Evolutionary conservation across 1,140 invertebrate genomes (phyloP).

Genomic region (Atta colombica): DNA sequence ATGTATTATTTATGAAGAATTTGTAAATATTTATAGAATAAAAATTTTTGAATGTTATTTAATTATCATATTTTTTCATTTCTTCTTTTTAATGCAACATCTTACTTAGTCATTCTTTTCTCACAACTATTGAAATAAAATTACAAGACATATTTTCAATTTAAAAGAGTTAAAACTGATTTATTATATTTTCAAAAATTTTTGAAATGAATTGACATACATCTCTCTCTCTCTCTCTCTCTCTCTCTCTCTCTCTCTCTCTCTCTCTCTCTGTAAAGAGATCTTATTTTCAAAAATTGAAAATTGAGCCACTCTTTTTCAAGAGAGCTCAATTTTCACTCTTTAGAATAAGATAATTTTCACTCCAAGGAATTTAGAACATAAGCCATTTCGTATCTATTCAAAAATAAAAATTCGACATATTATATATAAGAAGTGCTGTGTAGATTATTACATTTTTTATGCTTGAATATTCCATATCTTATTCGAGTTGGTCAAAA

Average conservation of each 20-base stretch:
- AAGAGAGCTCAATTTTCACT: too few species aligned
- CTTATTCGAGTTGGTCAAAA: conserved; percentile 11
- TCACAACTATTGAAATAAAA: not conserved
- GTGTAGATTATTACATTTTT: conserved; percentile 6
- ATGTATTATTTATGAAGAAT: conserved; percentile 9
- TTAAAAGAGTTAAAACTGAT: not conserved
- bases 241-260: too few species aligned
- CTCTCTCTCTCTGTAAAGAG: too few species aligned
- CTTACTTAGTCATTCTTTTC: not conserved
- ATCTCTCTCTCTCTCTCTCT: too few species aligned
- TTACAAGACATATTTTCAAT: not conserved
- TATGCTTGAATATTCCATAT: not conserved
- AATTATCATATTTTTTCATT: not conserved
- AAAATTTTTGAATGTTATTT: conserved; percentile 16
- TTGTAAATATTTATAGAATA: conserved; percentile 20
- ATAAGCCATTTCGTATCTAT: not conserved
- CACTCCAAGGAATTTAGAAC: too few species aligned
- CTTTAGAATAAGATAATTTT: too few species aligned
- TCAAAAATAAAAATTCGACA: conserved; percentile 23
- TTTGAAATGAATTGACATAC: too few species aligned
- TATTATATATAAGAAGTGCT: not conserved
- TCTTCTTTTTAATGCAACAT: not conserved
- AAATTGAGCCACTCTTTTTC: too few species aligned
- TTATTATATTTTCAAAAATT: not conserved
- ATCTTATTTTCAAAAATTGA: too few species aligned